phyloP scores from a whole-genome alignment of 1,140 invertebrate genomes.

The Pseudoatta argentina region DNA sequence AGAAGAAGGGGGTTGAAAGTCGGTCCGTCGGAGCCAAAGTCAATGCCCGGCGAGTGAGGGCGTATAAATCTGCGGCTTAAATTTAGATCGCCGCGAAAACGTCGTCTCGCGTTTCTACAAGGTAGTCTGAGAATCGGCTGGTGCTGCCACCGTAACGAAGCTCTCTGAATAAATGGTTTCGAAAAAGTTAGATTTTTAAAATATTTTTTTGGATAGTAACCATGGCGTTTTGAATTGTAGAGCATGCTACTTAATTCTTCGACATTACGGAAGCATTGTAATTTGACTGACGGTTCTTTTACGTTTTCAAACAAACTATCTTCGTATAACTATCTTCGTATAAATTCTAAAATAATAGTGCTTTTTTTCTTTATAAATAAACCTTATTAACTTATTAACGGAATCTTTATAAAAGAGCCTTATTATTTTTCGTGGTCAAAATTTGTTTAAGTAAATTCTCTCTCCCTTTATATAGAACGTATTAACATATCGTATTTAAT shows the following conservation, averaged over 20 bases:
- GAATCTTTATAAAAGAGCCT: too few relatives aligned
- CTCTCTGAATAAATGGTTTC: not conserved
- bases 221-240: not conserved
- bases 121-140: conserved; percentile 11
- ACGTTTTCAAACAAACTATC: not conserved
- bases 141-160: conserved; percentile 66
- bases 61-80: conserved; percentile 79
- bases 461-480: not conserved
- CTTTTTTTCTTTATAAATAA: not conserved
- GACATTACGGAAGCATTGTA: not conserved
- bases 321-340: not conserved
- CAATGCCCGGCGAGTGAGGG: conserved; percentile 77
- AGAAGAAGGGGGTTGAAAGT: conserved; percentile 67
- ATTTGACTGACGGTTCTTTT: not conserved
- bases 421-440: too few relatives aligned
- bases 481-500: not conserved
- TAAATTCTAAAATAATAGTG: not conserved
- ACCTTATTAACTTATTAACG: too few relatives aligned
- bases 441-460: not conserved
- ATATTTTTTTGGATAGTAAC: not conserved
- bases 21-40: conserved; percentile 69
- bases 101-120: conserved; percentile 37
- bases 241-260: not conserved
- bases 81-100: conserved; percentile 76
- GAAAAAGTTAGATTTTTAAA: conserved; percentile 16